phyloP scores from a whole-genome alignment of 1,140 invertebrate genomes.

The Trichoplusia ni region DNA sequence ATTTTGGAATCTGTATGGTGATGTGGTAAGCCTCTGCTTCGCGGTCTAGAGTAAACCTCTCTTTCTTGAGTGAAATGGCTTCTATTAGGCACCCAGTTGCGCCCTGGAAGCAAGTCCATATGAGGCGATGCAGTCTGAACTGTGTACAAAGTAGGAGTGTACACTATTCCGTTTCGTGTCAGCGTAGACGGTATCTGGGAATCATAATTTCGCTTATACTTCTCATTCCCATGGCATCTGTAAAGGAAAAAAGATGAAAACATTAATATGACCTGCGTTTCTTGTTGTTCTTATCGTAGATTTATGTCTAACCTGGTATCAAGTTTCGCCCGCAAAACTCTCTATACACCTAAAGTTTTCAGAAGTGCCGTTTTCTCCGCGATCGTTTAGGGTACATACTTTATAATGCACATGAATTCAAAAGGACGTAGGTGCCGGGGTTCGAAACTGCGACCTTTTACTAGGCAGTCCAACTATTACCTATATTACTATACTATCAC shows the following conservation, averaged over 20 bases:
- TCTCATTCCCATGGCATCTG: not conserved
- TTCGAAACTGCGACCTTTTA: no score
- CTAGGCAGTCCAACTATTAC: no score
- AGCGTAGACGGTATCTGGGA: not conserved
- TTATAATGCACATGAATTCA: no score
- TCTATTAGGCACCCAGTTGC: not conserved
- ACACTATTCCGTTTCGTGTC: not conserved
- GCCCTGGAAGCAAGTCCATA: not conserved
- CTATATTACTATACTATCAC: no score
- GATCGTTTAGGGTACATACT: no score
- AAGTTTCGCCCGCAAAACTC: not conserved
- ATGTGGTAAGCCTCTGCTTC: not conserved
- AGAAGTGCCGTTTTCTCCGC: no score
- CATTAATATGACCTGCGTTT: no score
- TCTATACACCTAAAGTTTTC: no score
- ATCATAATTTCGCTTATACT: not conserved
- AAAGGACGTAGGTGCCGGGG: no score
- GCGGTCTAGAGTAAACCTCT: not conserved
- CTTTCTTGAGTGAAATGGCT: not conserved
- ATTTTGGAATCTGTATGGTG: not conserved
- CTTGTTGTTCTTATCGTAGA: not conserved
- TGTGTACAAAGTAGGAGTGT: not conserved
- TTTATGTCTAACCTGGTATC: not conserved
- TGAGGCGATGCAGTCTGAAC: not conserved
- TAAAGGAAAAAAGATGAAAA: not conserved